A percentile compares a stretch with the other conserved stretches of the same genome.
phyloP scores from a whole-genome alignment of 2,113 vertebrate genomes.

The Gila orcuttii region DNA sequence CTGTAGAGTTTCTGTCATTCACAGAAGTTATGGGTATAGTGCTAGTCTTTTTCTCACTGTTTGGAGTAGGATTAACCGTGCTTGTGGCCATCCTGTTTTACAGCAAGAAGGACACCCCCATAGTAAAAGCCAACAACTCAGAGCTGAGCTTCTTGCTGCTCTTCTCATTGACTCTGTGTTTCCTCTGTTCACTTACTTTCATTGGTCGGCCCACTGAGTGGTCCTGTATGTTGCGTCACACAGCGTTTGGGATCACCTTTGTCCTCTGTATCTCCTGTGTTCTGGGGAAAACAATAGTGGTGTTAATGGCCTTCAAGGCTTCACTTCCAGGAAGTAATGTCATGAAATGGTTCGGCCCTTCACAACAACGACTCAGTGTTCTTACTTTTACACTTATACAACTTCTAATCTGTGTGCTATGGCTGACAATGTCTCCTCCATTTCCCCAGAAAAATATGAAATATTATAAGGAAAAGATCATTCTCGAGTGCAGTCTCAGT shows the following conservation, averaged over 20 bases:
- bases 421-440: not conserved
- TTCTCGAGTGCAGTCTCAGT: not conserved
- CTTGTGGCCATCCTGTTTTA: not conserved
- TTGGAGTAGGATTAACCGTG: not conserved
- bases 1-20: not conserved
- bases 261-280: constrained; percentile 9
- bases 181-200: not conserved
- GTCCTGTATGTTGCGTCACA: constrained; percentile 1
- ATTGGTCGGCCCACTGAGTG: not conserved
- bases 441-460: not conserved
- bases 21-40: not conserved
- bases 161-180: not conserved
- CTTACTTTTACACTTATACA: not conserved
- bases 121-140: not conserved
- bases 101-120: not conserved
- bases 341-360: not conserved
- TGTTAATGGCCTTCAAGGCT: constrained; percentile 1
- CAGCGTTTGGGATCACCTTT: not conserved
- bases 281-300: not conserved
- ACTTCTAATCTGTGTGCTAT: not conserved
- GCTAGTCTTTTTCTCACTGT: not conserved
- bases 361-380: constrained; percentile 5
- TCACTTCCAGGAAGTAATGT: constrained; percentile 52
- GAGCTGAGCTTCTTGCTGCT: not conserved
- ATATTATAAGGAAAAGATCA: not conserved